These are phyloP conservation scores for Marisa cornuarietis DNA, from an alignment of 1,140 invertebrate species.

Conservation along the genomic window DNA sequence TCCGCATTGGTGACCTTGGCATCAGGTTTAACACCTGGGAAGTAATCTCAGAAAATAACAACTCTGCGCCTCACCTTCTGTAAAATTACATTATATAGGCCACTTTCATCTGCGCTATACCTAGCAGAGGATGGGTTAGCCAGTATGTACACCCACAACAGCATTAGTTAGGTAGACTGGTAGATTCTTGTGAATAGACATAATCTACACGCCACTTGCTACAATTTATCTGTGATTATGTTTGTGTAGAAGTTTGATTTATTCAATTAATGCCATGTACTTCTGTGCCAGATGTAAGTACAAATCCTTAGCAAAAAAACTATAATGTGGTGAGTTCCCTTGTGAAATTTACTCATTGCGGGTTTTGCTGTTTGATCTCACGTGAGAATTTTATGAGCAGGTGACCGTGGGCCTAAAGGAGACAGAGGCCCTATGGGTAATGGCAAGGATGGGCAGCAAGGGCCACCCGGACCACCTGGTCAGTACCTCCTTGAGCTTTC, in stretches of 20 bases:
- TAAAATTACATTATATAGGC: too few relatives aligned
- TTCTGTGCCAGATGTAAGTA: not conserved
- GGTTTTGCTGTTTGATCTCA: not conserved
- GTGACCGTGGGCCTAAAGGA: constrained; percentile 45
- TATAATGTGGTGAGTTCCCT: not conserved
- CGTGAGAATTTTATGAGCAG: constrained; percentile 18
- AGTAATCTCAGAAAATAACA: too few relatives aligned
- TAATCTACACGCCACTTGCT: not conserved
- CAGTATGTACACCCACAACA: not conserved
- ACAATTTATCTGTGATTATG: not conserved
- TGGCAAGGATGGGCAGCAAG: constrained; percentile 41
- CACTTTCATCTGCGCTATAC: too few relatives aligned
- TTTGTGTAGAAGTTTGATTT: too few relatives aligned
- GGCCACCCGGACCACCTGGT: constrained; percentile 45
- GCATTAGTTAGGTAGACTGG: not conserved
- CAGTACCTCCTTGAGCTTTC: constrained; percentile 2
- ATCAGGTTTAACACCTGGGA: too few relatives aligned
- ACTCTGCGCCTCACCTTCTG: too few relatives aligned
- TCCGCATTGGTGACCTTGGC: too few relatives aligned
- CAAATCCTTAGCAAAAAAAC: not conserved
- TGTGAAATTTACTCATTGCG: not conserved
- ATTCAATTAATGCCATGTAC: too few relatives aligned
- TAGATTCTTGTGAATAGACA: not conserved
- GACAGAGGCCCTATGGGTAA: constrained; percentile 47
- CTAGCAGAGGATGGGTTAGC: too few relatives aligned